Percentiles rank a stretch among this genome's conserved stretches.
Evolutionary conservation across 2,797 vertebrate genomes (phyloP).

Genomic region (Orientallactaga sibirica): DNA sequence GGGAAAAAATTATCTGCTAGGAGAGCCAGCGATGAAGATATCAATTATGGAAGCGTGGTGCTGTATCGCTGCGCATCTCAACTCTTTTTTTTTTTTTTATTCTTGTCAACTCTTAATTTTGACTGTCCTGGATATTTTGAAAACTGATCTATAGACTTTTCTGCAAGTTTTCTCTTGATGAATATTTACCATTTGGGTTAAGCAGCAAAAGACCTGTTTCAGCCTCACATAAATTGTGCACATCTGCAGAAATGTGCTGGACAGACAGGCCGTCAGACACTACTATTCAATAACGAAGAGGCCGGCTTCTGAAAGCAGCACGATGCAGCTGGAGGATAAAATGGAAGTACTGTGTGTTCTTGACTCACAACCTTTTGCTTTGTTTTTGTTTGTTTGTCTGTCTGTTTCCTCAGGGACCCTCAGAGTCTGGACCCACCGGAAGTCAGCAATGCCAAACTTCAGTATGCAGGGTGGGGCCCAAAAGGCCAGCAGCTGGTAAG

Average conservation of each 20-base stretch:
- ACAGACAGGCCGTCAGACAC: constrained; percentile 7
- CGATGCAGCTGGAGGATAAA: neutral
- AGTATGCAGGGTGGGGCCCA: constrained; percentile 98
- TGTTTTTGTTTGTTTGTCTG: constrained; percentile 54
- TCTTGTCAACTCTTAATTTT: neutral
- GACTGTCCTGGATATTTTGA: constrained; percentile 14
- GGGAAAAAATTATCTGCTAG: neutral
- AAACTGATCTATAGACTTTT: constrained; percentile 54
- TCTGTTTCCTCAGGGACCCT: constrained; percentile 91
- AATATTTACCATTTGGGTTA: constrained; percentile 66
- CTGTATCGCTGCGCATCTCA: neutral
- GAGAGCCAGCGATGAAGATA: neutral
- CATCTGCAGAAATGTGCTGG: neutral
- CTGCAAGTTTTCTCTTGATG: constrained; percentile 49
- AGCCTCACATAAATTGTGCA: neutral
- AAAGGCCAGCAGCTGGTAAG: constrained; percentile 98
- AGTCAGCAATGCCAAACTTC: constrained; percentile 94
- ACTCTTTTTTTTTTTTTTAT: neutral
- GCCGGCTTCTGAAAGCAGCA: neutral
- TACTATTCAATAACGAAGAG: neutral
- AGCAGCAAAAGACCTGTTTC: constrained; percentile 32
- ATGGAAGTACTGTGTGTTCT: constrained; percentile 21
- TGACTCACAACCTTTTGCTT: constrained; percentile 5
- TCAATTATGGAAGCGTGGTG: neutral
- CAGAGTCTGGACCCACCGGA: constrained; percentile 95